Base-by-base conservation (phyloP, 2,113 vertebrate genomes). In the Sula dactylatra region DNA sequence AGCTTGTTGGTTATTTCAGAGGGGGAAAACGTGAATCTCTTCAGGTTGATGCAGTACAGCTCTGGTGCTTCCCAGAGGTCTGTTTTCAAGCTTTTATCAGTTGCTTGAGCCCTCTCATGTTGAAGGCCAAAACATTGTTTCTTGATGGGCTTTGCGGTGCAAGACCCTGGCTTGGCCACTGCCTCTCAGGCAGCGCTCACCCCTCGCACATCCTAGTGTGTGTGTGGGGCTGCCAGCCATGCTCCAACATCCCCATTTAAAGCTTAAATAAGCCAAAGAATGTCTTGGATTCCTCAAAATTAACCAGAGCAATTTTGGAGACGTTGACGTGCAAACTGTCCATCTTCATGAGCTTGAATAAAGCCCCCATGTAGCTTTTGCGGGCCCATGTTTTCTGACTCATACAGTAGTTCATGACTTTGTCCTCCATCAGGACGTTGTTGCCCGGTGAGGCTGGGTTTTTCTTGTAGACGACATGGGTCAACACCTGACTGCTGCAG, bases 241-340 rank as follows among this genome's bases (percentile, higher is more conserved):
- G 0, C 10, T 86, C 58, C 40, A 45, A 38, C 47, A 42, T n/a
- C 34, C 14, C 16, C 38, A 29, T 38, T 97, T 93, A 98, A 89
- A 98, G 97, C 65, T 98, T 98, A 94, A 98, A 98, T 89, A 98
- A 79, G 21, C 98, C 98, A 17, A 98, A 98, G 94, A 98, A 98
- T 7, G 98, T 98, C 95, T 98, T 98, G 7, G 98, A 96, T 80
- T 98, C 98, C 72, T 98, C 98, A 93, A 98, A 97, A 86, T 62
- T 98, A 47, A 98, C 97, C 64, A 98, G 69, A 24, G 90, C 34
- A 0, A 95, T 89, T 66, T 97, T 96, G 62, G 98, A 98, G 34
- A 98, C 97, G 0, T 98, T 98, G 62, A 98, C 98, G 1, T 98
- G 95, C 61, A 98, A 61, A 11, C 86, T 97, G 78, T 98, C 98